Evolutionary conservation across 2,888 invertebrate species (phyloP).

Genomic region (Physocephala rufipes): DNA sequence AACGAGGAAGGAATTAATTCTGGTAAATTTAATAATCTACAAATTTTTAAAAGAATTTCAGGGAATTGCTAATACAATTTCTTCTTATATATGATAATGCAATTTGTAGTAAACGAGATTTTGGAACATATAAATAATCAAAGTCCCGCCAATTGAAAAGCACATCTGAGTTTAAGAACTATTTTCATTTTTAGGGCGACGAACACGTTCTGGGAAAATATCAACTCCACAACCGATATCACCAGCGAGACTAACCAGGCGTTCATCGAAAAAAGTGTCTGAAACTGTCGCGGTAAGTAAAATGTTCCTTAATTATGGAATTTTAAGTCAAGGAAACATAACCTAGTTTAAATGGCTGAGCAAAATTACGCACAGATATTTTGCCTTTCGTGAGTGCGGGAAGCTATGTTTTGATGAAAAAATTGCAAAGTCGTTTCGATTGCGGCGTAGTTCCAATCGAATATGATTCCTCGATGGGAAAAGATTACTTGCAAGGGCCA

Average conservation of each 20-base stretch:
- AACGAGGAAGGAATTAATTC: constrained; percentile 56
- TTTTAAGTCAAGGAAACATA: background rate
- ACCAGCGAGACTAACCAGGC: constrained; percentile 54
- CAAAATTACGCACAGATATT: too few species aligned
- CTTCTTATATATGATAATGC: background rate
- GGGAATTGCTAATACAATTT: background rate
- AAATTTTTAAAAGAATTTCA: background rate
- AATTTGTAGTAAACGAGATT: background rate
- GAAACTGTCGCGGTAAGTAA: constrained; percentile 62
- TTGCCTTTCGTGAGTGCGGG: background rate
- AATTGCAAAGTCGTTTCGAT: constrained; percentile 56
- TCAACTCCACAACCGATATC: constrained; percentile 57
- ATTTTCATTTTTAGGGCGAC: constrained; percentile 64
- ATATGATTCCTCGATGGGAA: constrained; percentile 58
- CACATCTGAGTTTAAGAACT: background rate
- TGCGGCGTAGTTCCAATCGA: constrained; percentile 68
- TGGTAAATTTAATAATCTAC: constrained; percentile 41
- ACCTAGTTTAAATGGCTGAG: constrained; percentile 10
- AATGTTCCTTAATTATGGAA: background rate
- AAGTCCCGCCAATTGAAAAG: background rate
- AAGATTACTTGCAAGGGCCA: constrained; percentile 66
- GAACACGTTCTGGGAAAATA: constrained; percentile 70
- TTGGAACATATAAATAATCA: background rate
- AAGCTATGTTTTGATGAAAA: constrained; percentile 57
- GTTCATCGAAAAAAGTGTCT: constrained; percentile 57